Conservation (phyloP, 2,888 invertebrate genomes). For the Euphydryas editha region DNA sequence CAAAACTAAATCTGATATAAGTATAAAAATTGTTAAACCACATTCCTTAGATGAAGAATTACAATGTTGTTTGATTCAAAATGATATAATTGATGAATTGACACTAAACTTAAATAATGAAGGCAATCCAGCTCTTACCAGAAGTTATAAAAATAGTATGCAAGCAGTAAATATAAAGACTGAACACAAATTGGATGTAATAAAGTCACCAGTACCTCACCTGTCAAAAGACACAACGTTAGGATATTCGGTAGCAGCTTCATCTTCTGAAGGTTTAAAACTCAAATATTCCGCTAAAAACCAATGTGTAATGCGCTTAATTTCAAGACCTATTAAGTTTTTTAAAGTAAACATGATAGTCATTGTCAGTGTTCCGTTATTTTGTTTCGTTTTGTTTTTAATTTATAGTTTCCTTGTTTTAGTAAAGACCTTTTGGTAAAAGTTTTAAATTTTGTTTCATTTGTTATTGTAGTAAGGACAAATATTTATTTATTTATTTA, state of each 20-base stretch:
- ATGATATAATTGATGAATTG: slow-evolving; percentile 60
- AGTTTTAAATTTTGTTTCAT: slow-evolving; percentile 10
- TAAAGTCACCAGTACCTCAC: slow-evolving; percentile 36
- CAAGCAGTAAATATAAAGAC: background rate
- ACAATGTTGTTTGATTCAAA: slow-evolving; percentile 65
- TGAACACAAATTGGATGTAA: slow-evolving; percentile 42
- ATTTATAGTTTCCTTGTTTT: slow-evolving; percentile 59
- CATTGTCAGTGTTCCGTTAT: slow-evolving; percentile 63
- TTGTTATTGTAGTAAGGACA: background rate
- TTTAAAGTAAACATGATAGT: slow-evolving; percentile 63
- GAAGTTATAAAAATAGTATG: background rate
- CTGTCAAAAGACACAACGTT: slow-evolving; percentile 40
- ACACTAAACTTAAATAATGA: slow-evolving; percentile 53
- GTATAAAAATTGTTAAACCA: slow-evolving; percentile 19
- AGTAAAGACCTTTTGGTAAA: slow-evolving; percentile 54
- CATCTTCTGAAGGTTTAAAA: slow-evolving; percentile 42
- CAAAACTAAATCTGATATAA: background rate
- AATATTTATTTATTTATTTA: background rate
- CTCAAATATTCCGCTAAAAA: slow-evolving; percentile 14
- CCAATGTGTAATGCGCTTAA: slow-evolving; percentile 37
- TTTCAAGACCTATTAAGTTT: slow-evolving; percentile 50
- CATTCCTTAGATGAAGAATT: slow-evolving; percentile 46
- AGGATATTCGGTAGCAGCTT: slow-evolving; percentile 49
- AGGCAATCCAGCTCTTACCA: slow-evolving; percentile 9
- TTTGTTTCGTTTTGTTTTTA: slow-evolving; percentile 59